Percentiles rank a stretch among this genome's conserved stretches.
Conservation (phyloP, 2,113 vertebrate species). For the Labeo catla region DNA sequence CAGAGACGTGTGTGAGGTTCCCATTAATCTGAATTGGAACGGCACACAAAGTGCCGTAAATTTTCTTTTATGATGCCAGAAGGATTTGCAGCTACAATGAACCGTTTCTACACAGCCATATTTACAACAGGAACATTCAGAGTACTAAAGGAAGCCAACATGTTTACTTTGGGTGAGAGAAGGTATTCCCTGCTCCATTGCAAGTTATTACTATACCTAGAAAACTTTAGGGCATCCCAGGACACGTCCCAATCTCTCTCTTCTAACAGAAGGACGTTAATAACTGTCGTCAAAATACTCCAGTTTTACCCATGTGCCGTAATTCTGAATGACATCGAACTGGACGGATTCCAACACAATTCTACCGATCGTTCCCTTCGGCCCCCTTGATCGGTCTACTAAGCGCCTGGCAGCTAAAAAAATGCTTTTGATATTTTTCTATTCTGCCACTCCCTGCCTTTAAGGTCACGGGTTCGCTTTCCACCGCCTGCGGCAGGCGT, state of each 20-base stretch:
- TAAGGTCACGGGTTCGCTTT: conserved; percentile 61
- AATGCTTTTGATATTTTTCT: conserved; percentile 42
- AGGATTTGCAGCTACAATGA: conserved; percentile 64
- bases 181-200: conserved; percentile 52
- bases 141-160: conserved; percentile 46
- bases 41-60: conserved; percentile 62
- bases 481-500: conserved; percentile 51
- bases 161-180: conserved; percentile 52
- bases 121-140: conserved; percentile 39
- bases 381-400: background rate
- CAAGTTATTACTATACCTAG: conserved; percentile 24
- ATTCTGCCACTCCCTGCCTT: conserved; percentile 50
- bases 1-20: conserved; percentile 51
- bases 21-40: conserved; percentile 68
- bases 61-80: conserved; percentile 72
- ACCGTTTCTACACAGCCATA: conserved; percentile 58
- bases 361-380: background rate
- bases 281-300: background rate
- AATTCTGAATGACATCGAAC: background rate
- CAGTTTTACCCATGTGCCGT: background rate
- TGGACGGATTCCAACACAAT: background rate
- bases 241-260: conserved; percentile 26
- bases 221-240: conserved; percentile 35
- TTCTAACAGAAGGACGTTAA: background rate
- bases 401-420: conserved; percentile 14